These are phyloP conservation scores for Hydrotaea cyrtoneurina DNA, from an alignment of 2,888 invertebrate genomes.

Conservation along the genomic window DNA sequence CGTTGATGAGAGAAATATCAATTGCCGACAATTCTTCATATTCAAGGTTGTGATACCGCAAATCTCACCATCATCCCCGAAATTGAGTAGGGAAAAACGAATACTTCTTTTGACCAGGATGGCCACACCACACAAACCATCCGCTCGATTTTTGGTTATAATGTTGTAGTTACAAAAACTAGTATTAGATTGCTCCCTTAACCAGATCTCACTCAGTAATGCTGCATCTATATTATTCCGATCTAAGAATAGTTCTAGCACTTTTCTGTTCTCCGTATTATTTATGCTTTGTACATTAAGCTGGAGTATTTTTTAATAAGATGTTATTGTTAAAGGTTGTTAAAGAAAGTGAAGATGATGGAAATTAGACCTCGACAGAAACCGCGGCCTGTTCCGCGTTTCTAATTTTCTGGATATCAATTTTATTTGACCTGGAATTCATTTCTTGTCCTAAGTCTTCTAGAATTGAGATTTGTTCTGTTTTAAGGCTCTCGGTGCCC, in stretches of 20 bases:
- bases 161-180: constrained; percentile 29
- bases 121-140: constrained; percentile 44
- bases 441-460: not conserved
- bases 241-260: constrained; percentile 36
- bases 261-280: constrained; percentile 36
- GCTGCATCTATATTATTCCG: constrained; percentile 36
- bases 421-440: not conserved
- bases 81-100: not conserved
- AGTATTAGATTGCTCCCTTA: constrained; percentile 27
- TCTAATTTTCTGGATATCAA: not conserved
- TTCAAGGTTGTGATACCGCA: constrained; percentile 34
- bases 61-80: not conserved
- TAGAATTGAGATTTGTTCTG: not conserved
- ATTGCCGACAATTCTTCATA: constrained; percentile 13
- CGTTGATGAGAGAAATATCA: constrained; percentile 33
- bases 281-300: constrained; percentile 45
- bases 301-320: constrained; percentile 44
- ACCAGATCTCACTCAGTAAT: constrained; percentile 33
- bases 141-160: not conserved
- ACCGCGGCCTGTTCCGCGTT: too few relatives aligned
- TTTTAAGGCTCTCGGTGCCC: not conserved
- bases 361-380: too few relatives aligned
- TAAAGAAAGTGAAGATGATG: too few relatives aligned
- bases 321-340: not conserved
- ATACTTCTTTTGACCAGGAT: constrained; percentile 36